These are phyloP conservation scores for Drosophila melanocephala DNA, from an alignment of 2,888 invertebrate genomes.

Conservation along the genomic window DNA sequence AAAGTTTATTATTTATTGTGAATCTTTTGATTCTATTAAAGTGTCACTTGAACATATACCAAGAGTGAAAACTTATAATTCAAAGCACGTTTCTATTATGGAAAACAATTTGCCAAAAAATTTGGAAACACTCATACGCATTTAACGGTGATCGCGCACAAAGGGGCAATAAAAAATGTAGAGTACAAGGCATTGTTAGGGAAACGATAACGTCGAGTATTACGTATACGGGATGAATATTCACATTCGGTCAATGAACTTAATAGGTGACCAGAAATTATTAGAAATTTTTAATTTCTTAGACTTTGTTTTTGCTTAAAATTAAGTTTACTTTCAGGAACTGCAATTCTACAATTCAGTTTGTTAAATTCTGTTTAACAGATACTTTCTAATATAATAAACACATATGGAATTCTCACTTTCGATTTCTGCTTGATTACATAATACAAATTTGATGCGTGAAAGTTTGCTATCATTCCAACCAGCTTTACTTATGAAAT, in stretches of 20 bases:
- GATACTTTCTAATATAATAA: constrained; percentile 36
- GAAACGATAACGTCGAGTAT: constrained; percentile 58
- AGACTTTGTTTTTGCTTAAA: neutral
- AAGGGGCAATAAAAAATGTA: constrained; percentile 64
- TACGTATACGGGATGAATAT: constrained; percentile 65
- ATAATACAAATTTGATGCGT: constrained; percentile 24
- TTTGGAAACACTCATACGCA: constrained; percentile 29
- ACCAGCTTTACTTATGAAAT: constrained; percentile 12
- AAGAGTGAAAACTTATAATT: constrained; percentile 26
- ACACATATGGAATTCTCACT: constrained; percentile 56
- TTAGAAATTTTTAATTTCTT: neutral
- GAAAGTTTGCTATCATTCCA: neutral
- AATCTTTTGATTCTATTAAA: constrained; percentile 1
- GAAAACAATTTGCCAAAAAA: constrained; percentile 60
- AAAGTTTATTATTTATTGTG: neutral
- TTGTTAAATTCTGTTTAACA: constrained; percentile 21
- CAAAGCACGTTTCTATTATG: constrained; percentile 76
- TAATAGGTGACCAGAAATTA: constrained; percentile 8
- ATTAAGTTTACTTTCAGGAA: constrained; percentile 10
- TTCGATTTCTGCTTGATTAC: constrained; percentile 62
- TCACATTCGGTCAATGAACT: constrained; percentile 68
- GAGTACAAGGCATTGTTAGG: constrained; percentile 50
- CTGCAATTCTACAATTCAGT: neutral
- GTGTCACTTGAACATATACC: constrained; percentile 4
- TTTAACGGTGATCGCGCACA: constrained; percentile 70